Base-by-base conservation (phyloP, 2,113 vertebrate species). In the Neoarius graeffei region DNA sequence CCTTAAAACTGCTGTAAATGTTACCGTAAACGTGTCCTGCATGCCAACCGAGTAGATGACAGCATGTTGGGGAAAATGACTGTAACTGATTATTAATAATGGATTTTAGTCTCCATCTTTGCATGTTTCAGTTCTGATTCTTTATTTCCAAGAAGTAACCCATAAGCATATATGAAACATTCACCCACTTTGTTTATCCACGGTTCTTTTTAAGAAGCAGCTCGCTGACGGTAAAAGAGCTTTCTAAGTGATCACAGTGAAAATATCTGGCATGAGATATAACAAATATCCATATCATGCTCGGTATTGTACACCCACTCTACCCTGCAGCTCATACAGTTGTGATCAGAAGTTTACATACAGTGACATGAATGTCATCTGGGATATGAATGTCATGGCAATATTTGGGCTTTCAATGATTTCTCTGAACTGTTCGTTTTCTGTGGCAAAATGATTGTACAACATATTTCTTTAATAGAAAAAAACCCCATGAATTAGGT, bases 41-140 rank as follows among this genome's bases (percentile, higher is more conserved):
- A 30, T 71, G 15, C 67, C 42, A 23, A 42, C 3, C 8, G 1
- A 48, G 3, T 4, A 9, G 17, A 42, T 42, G 17, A 73, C 67
- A 8, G 69, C 35, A 77, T 11, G 25, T 2, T 8, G 59, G 35
- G 10, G 7, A 25, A 35, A 20, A 48, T 25, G 19, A 35, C n/a
- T 62, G 17, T 30, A 64, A 42, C 13, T n/a, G 35, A 83, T 66
- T 66, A 83, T n/a, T 69, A 84, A 54, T 54, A 54, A 83, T 60
- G n/a, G 23, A 25, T 48, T 64, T 9, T 9, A 19, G 13, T 79
- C 50, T 80, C 25, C 10, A 3, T 42, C 19, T 42, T 52, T 20
- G 23, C 11, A 23, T 19, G 56, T 85, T 85, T 73, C 30, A 73
- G 50, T 84, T 71, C 30, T 84, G 48, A 20, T 14, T 23, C 52